These are phyloP conservation scores for Lasioglossum zephyrum DNA, from an alignment of 2,888 invertebrate genomes.

Conservation along the genomic window DNA sequence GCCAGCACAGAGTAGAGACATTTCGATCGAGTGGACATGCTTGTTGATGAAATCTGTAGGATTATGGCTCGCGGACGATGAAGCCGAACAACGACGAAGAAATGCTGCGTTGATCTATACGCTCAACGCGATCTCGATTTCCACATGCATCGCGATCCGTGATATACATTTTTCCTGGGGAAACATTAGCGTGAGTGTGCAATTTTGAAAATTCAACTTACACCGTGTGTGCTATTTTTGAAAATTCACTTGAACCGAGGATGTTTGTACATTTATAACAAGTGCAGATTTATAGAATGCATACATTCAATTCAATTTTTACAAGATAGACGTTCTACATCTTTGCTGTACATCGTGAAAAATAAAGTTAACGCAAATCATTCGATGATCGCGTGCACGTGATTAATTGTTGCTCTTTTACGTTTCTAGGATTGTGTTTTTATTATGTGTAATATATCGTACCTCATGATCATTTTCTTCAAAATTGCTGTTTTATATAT, in stretches of 20 bases:
- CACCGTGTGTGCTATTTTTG: neutral
- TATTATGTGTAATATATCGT: conserved; percentile 37
- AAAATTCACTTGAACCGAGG: neutral
- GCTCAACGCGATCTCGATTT: neutral
- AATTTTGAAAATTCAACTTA: neutral
- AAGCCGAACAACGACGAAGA: conserved; percentile 19
- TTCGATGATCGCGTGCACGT: neutral
- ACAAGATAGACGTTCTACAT: no score
- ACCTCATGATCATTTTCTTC: conserved; percentile 31
- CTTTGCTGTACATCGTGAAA: neutral
- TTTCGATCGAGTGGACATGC: conserved; percentile 38
- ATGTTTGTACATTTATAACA: neutral
- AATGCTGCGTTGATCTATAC: conserved; percentile 34
- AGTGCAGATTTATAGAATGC: no score
- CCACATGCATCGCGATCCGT: conserved; percentile 31
- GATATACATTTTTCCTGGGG: conserved; percentile 46
- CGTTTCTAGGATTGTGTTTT: conserved; percentile 39
- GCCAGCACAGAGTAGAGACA: neutral
- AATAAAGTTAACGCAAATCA: no score
- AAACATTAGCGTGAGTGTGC: conserved; percentile 35
- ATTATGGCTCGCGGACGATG: conserved; percentile 29
- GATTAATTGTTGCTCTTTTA: neutral
- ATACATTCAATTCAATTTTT: neutral
- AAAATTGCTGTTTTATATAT: conserved; percentile 31
- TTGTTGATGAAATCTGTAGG: conserved; percentile 42